Percentiles rank a stretch among this genome's conserved stretches.
Evolutionary conservation across 1,140 invertebrate species (phyloP).

Genomic region (Oryctes rhinoceros): DNA sequence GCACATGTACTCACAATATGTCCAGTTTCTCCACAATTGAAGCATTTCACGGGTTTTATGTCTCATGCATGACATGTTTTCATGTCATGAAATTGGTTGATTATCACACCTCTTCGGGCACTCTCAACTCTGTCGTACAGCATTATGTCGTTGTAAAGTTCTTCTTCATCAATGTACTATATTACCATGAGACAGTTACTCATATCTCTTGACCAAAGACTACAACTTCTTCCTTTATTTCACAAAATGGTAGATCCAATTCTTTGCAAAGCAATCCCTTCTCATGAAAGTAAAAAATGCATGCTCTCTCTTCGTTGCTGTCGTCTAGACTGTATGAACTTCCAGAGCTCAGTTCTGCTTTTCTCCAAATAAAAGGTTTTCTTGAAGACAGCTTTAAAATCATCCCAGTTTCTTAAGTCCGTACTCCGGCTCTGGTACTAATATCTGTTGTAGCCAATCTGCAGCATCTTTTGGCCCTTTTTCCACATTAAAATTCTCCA

Average conservation of each 20-base stretch:
- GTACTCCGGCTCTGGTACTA: no score
- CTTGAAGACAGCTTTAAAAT: not conserved
- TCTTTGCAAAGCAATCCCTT: slow-evolving; percentile 12
- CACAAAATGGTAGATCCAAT: slow-evolving; percentile 12
- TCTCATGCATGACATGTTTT: no score
- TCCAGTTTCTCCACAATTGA: slow-evolving; percentile 11
- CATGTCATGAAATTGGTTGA: no score
- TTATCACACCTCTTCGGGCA: no score
- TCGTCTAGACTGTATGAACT: not conserved
- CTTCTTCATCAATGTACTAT: not conserved
- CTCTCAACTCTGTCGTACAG: no score
- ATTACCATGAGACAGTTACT: not conserved
- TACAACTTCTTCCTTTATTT: slow-evolving; percentile 26
- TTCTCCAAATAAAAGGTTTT: no score
- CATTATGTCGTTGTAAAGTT: slow-evolving; percentile 20
- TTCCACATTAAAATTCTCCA: slow-evolving; percentile 24
- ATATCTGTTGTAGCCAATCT: slow-evolving; percentile 21
- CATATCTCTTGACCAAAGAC: slow-evolving; percentile 15
- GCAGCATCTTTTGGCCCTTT: slow-evolving; percentile 6
- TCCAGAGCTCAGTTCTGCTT: no score
- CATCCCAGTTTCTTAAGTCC: not conserved
- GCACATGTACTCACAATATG: slow-evolving; percentile 10
- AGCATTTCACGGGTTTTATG: no score
- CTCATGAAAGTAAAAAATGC: slow-evolving; percentile 25
- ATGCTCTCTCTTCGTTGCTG: slow-evolving; percentile 7